Evolutionary conservation across 2,113 vertebrate genomes (phyloP), one percentile per base, ranked within the genome.

Genomic region (Camelus bactrianus): DNA sequence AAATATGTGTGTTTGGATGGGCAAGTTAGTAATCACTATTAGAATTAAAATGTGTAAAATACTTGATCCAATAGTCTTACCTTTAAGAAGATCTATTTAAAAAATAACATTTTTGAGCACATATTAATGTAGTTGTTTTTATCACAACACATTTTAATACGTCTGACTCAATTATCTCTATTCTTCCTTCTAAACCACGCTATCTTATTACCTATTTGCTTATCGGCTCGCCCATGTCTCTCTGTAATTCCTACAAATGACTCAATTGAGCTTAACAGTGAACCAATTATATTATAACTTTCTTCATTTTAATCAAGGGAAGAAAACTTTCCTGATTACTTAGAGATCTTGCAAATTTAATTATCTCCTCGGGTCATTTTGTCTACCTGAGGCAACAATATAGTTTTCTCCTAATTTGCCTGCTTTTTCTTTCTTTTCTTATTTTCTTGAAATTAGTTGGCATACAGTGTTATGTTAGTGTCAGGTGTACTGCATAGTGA

Each of bases 231-330:
- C 35, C 1, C 69, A 35, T 58, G n/a, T 76, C 48, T 73, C 16
- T 56, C 50, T 84, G 8, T 75, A 93, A 82, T 93, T 86, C 30
- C 52, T 83, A 54, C 46, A 80, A 93, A 87, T 65, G 80, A 90
- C 86, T 30, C 13, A 46, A 52, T 54, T 90, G 52, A 86, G 30
- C 42, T 94, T 89, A 86, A 64, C 52, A 89, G 69, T 88, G n/a
- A 95, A 77, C 48, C 56, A 96, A 83, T 93, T 94, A 89, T 72
- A 77, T 12, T 50, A 56, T 26, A 92, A 62, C 20, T 93, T 90
- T 89, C 38, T 95, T 30, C 26, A 76, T 90, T 95, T 91, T 94
- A 87, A 95, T 95, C 52, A 87, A 93, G 92, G 28, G 82, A 56
- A 20, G 22, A 8, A 79, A 95, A 48, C 8, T 3, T 88, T 89